Base-by-base conservation (phyloP, 2,888 invertebrate genomes). In the Drosophila quinaria region DNA sequence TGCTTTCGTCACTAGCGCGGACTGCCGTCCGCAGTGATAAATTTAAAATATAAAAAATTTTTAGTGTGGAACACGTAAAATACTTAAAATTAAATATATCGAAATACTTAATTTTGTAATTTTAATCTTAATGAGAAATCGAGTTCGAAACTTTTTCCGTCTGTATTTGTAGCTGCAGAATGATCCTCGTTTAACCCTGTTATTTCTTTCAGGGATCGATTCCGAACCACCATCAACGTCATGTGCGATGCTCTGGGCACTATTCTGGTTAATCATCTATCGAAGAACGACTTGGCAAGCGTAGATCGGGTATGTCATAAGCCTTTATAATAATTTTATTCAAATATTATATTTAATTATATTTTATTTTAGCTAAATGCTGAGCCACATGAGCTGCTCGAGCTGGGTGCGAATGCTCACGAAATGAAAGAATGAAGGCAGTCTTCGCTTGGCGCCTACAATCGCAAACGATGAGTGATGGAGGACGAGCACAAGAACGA, bases 221-320 rank as follows among this genome's bases (percentile, higher is more conserved):
- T 97, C 95, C 95, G 97, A 91, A 95, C 97, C 90, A 96, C 97
- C 90, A 95, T 98, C 87, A 99, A 99, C 93, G 99, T 99, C 35
- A 95, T 98, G 92, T 98, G 99, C 86, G 99, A 99, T 92, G 97
- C 98, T 11, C 93, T 98, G 68, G 99, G 99, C 44, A 98, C 98
- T 47, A 97, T 97, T 65, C 95, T 99, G 59, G 98, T 99, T 33
- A 95, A 97, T 88, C 95, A 97, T 80, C 94, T 98, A 74, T 97
- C 97, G 66, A 95, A 95, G 90, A 95, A 95, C 11, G 97, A 98
- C 90, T 93, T 96, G 67, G 93, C 93, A 63, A 81, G 91, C 46
- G 90, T 92, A 8, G 92, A 93, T 90, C 89, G 93, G 93, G 88
- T 94, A 91, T 93, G 86, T 66, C 10, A 3, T 9, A 4, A 8